phyloP scores from a whole-genome alignment of 2,797 vertebrate genomes.

The Zalophus californianus region DNA sequence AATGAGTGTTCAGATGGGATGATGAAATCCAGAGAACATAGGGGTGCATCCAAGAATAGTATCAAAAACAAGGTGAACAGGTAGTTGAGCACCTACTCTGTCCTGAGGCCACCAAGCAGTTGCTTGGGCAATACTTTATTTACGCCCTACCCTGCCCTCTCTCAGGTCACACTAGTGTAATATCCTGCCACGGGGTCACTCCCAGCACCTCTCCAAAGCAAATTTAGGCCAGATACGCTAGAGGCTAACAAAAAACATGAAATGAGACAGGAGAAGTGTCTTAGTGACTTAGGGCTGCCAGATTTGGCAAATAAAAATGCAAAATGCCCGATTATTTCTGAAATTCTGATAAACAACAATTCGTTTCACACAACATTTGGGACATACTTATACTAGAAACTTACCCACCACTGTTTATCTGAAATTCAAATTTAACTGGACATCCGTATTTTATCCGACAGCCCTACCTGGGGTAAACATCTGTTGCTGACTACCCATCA shows the following conservation, averaged over 20 bases:
- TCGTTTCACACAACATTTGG: neutral
- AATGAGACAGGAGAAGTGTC: neutral
- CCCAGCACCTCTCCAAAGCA: constrained; percentile 47
- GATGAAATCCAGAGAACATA: neutral
- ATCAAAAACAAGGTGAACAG: constrained; percentile 74
- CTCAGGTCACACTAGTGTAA: constrained; percentile 46
- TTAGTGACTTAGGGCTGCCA: neutral
- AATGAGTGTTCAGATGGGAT: constrained; percentile 12
- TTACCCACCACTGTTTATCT: neutral
- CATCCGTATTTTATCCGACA: neutral
- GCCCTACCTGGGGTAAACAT: neutral
- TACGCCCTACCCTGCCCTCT: constrained; percentile 49
- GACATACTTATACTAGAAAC: neutral
- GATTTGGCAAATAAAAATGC: neutral
- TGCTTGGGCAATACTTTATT: constrained; percentile 66
- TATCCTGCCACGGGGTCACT: constrained; percentile 46
- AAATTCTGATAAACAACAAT: constrained; percentile 13
- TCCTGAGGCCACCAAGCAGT: constrained; percentile 66
- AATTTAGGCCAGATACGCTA: neutral
- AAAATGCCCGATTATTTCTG: neutral
- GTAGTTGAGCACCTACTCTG: constrained; percentile 73
- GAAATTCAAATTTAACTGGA: constrained; percentile 45
- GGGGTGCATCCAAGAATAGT: constrained; percentile 74
- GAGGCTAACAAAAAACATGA: neutral
- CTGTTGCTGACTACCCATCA: neutral